Evolutionary conservation across 2,888 invertebrate genomes (phyloP), one percentile per base, ranked within the genome.

Genomic region (Hoplodrina ambigua): DNA sequence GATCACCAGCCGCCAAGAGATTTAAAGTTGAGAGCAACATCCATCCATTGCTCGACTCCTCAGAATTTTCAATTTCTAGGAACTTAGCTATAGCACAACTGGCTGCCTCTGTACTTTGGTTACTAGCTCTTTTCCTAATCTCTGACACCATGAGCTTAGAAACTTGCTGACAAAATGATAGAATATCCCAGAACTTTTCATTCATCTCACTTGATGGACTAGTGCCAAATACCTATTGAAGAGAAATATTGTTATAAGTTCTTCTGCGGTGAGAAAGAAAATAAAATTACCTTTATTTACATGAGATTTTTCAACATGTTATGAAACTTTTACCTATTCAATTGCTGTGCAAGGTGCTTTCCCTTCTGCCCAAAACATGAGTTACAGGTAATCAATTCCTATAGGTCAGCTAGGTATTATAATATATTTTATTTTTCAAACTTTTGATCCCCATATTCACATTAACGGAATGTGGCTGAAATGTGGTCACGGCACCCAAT

Each of bases 41-140:
- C 99, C 99, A 99, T 6, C 99, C 99, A 93, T 99, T 99, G 87
- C 99, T 99, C 0, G 98, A 98, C 90, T 99, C 99, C 91, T 99
- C 98, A 53, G 98, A 98, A 87, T 98, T 98, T 92, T 99, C 99
- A 86, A 99, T 99, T 96, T 99, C 99, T 67, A 99, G 96, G 94
- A 99, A 99, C 92, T 98, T 98, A 11, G 99, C 99, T 87, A 99
- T 99, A 20, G 99, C 99, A 96, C 98, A 98, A 87, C 99, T 99
- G 49, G 99, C 99, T 66, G 98, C 98, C 92, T 99, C 99, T 52
- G 98, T 98, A 87, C 98, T 99, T 93, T 99, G 99, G 94, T 99
- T 99, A 70, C 99, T 99, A 17, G 99, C 99, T 84, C 99, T 96
- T 88, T 98, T 97, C 66, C 99, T 96, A 84, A 99, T 99, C 95